Evolutionary conservation across 2,797 vertebrate species (phyloP), one percentile per base, ranked within the genome.

Genomic region (Coregonus suidteri): DNA sequence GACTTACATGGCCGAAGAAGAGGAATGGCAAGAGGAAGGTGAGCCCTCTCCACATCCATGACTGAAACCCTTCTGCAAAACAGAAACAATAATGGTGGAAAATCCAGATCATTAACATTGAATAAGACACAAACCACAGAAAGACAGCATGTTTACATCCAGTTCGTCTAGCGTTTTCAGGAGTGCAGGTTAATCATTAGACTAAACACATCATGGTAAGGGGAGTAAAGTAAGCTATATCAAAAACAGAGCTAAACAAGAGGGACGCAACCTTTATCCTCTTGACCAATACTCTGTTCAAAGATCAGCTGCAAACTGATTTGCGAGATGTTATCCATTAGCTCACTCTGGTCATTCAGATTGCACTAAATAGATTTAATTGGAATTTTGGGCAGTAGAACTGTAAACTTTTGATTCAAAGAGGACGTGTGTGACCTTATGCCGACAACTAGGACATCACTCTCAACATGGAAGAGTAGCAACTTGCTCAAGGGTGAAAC

Each of bases 31-130:
- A 93, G 62, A 99, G 95, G 88, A 99, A 99, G 0, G 98, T 98
- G 84, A 99, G 95, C 1, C 98, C 98, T 80, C 98, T 93, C 98
- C 98, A 99, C 98, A 99, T 99, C 98, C 98, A 99, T n/a, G 98
- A 99, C 93, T 99, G 98, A 91, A 99, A 99, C 47, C 98, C 98
- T 92, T 99, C 98, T 99, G 93, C 16, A 85, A 87, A 87, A 90
- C 1, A 84, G 3, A 72, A 53, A 37, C 16, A 53, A 25, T 14
- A 18, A 20, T 25, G 69, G 4, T 30, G 4, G 69, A 3, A 67
- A 13, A n/a, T 34, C 52, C 62, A 18, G 30, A 34, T 69, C 52
- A 41, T 11, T 20, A 14, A 25, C n/a, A 35, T 34, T 64, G 4
- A 18, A n/a, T 30, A 31, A 31, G 2, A 13, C 25, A 65, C 25